phyloP scores from a whole-genome alignment of 2,797 vertebrate species.

The Buphagus erythrorhynchus region DNA sequence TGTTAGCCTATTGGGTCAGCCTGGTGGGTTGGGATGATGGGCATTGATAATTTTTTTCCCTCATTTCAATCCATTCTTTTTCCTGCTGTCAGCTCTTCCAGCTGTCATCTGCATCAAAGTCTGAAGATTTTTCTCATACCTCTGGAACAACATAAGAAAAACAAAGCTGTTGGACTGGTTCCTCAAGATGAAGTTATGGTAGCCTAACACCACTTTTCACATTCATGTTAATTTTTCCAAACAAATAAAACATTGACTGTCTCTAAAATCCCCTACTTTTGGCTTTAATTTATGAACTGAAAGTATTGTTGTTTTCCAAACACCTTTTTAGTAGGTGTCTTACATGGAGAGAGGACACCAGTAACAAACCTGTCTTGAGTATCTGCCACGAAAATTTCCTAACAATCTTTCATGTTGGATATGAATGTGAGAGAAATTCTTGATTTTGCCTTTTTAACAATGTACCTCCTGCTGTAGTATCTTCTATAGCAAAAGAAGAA shows the following conservation, averaged over 20 bases:
- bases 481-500: neutral
- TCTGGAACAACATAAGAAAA: neutral
- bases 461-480: neutral
- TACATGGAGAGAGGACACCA: neutral
- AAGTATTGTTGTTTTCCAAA: neutral
- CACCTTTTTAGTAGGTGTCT: neutral
- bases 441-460: neutral
- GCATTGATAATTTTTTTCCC: fast-evolving
- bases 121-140: neutral
- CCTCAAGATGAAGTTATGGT: fast-evolving
- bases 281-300: neutral
- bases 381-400: neutral
- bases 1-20: fast-evolving
- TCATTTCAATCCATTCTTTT: neutral
- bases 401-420: neutral
- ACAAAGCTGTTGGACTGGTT: neutral
- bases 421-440: neutral
- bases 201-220: fast-evolving
- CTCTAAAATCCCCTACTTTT: neutral
- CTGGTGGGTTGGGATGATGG: too few species aligned
- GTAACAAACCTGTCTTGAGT: neutral
- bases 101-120: neutral
- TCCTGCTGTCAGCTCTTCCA: neutral
- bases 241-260: neutral
- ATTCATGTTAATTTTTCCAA: neutral